These are phyloP conservation scores for Pygathrix nemaeus DNA, from an alignment of 2,113 vertebrate species.

Conservation along the genomic window DNA sequence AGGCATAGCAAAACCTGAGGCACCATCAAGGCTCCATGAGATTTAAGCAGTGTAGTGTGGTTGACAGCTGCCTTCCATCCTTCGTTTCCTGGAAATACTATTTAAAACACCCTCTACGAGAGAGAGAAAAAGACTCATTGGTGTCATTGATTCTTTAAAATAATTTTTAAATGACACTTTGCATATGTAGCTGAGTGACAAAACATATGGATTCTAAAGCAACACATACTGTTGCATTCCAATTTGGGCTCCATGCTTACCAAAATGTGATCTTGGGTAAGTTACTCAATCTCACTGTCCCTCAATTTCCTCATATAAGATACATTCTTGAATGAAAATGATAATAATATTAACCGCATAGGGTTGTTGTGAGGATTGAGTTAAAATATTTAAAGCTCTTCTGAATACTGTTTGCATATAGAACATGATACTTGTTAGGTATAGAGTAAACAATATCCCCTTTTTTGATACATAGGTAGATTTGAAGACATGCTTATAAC, in stretches of 20 bases:
- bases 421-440: not conserved
- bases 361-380: not conserved
- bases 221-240: not conserved
- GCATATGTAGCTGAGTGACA: not conserved
- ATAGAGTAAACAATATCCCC: not conserved
- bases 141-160: not conserved
- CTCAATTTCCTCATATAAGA: not conserved
- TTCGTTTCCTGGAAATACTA: conserved; percentile 10
- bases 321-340: not conserved
- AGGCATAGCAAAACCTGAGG: not conserved
- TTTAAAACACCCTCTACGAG: not conserved
- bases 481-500: not conserved
- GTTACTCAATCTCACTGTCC: not conserved
- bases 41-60: not conserved
- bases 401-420: not conserved
- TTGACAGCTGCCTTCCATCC: not conserved
- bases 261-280: not conserved
- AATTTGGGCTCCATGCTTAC: not conserved
- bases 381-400: not conserved
- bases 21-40: not conserved
- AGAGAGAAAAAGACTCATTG: not conserved
- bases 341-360: not conserved
- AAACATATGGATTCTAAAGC: not conserved
- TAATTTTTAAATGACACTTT: not conserved
- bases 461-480: not conserved